Percentiles rank a stretch among this genome's conserved stretches.
Conservation (phyloP, 2,113 vertebrate species). For the Lepidothrix coronata region DNA sequence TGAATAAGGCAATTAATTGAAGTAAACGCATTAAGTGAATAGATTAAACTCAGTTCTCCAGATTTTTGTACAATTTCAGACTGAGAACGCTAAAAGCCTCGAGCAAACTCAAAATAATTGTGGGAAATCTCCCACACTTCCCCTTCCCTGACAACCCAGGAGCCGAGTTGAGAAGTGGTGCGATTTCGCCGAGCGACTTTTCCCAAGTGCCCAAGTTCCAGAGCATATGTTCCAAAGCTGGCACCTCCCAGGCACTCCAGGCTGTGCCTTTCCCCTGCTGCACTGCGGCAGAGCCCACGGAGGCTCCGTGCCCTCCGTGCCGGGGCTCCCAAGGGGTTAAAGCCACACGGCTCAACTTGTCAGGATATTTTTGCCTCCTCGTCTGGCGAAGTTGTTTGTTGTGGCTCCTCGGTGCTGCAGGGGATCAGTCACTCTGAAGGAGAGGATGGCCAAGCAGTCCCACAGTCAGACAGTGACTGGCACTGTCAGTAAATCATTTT, state of each 20-base stretch:
- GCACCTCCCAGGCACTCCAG: background rate
- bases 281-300: background rate
- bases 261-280: background rate
- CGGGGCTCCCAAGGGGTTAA: constrained; percentile 12
- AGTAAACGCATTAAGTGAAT: background rate
- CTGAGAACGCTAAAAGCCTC: background rate
- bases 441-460: constrained; percentile 51
- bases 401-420: constrained; percentile 22
- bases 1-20: background rate
- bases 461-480: constrained; percentile 60
- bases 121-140: background rate
- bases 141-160: background rate
- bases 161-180: background rate
- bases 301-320: background rate
- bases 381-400: constrained; percentile 43
- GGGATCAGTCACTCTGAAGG: constrained; percentile 45
- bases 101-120: background rate
- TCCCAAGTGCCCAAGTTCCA: background rate
- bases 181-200: background rate
- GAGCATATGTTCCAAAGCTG: background rate
- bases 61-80: background rate
- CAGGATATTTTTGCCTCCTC: constrained; percentile 7
- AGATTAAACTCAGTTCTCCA: background rate
- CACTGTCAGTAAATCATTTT: constrained; percentile 53
- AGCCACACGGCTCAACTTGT: constrained; percentile 20